Evolutionary conservation across 2,113 vertebrate species (phyloP).

Genomic region (Bubo scandiacus): DNA sequence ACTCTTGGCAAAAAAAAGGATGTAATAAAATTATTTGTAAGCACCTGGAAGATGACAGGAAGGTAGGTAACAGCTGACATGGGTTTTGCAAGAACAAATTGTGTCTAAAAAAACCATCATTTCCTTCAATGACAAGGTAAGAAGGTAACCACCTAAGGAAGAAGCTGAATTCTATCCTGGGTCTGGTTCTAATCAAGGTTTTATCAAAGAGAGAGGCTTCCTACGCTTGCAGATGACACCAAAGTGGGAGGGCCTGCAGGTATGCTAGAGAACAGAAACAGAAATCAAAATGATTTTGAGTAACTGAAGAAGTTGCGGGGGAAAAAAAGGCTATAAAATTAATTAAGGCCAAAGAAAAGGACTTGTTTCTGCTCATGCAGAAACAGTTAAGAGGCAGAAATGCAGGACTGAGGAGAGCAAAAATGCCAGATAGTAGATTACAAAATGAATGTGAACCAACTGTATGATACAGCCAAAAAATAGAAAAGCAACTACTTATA

Average conservation of each 20-base stretch:
- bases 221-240: not conserved
- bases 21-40: not conserved
- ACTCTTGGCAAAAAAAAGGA: accelerated
- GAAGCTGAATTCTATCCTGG: not conserved
- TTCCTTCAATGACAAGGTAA: not conserved
- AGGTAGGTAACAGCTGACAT: not conserved
- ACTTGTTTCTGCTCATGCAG: not conserved
- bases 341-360: slow-evolving; percentile 1
- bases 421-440: not conserved
- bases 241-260: not conserved
- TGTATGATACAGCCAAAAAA: not conserved
- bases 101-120: not conserved
- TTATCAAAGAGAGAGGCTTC: not conserved
- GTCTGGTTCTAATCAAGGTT: not conserved
- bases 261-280: not conserved
- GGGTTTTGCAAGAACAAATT: not conserved
- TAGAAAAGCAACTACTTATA: not conserved
- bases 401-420: not conserved
- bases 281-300: not conserved
- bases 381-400: not conserved
- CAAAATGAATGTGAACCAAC: not conserved
- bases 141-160: not conserved
- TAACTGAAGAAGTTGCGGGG: not conserved
- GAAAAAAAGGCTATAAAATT: not conserved
- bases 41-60: not conserved